phyloP scores from a whole-genome alignment of 2,888 invertebrate genomes.

The Margaritifera margaritifera region DNA sequence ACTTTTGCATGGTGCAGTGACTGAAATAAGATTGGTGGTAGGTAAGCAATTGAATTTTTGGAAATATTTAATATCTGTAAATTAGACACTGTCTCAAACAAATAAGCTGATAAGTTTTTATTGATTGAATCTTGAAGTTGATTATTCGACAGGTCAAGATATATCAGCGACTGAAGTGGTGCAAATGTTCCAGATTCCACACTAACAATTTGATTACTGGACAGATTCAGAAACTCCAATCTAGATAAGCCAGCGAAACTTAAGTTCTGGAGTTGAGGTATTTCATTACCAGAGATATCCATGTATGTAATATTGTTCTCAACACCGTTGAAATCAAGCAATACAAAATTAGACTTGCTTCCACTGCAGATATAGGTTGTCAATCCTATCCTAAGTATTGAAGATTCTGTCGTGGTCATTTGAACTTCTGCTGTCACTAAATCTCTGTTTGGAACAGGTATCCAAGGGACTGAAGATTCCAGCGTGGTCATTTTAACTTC shows the following conservation, averaged over 20 bases:
- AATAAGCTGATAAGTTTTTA: slow-evolving; percentile 1
- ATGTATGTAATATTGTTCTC: slow-evolving; percentile 24
- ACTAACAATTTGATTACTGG: slow-evolving; percentile 26
- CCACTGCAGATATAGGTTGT: slow-evolving; percentile 21
- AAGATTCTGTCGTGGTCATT: no score
- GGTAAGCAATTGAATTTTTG: slow-evolving; percentile 13
- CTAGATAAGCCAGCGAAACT: slow-evolving; percentile 14
- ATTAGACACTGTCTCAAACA: slow-evolving; percentile 10
- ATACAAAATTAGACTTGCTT: slow-evolving; percentile 11
- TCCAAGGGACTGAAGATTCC: no score
- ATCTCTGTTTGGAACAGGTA: no score
- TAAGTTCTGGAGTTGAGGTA: slow-evolving; percentile 8
- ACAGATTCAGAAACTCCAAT: slow-evolving; percentile 21
- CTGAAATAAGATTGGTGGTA: slow-evolving; percentile 14
- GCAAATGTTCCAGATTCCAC: slow-evolving; percentile 15
- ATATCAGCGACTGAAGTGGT: slow-evolving; percentile 10
- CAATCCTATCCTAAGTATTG: no score
- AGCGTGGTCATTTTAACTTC: no score
- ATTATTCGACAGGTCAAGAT: slow-evolving; percentile 25
- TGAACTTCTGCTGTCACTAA: no score
- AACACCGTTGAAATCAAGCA: slow-evolving; percentile 15
- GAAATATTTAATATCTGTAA: slow-evolving; percentile 16
- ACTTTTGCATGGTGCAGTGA: slow-evolving; percentile 1
- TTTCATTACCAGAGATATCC: slow-evolving; percentile 27
- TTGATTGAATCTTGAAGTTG: slow-evolving; percentile 17